Base-by-base conservation (phyloP, 2,797 vertebrate species). In the Galagoides demidoff region DNA sequence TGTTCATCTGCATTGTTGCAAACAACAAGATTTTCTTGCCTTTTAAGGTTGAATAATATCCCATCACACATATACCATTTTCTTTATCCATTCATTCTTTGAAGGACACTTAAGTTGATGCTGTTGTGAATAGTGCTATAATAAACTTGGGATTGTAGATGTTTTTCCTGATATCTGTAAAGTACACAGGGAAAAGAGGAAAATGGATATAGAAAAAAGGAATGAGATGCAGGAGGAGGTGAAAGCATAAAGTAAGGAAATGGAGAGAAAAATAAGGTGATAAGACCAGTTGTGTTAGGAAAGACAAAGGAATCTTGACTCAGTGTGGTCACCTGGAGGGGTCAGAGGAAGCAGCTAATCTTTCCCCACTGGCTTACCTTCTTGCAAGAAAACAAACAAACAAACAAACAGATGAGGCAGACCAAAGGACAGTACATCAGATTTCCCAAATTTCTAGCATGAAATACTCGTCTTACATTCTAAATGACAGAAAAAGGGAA, bases 361-460 rank as follows among this genome's bases (percentile, higher is more conserved):
- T 31, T 79, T 90, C 34, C 49, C 31, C 4, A 3, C 2, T 12
- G 68, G 59, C 3, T n/a, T 79, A 39, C 52, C 63, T 68, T 29
- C 31, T 11, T 70, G 16, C 43, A n/a, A 88, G 73, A 74, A 83
- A 76, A 2, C n/a, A n/a, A n/a, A n/a, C n/a, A 2, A 71, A 29
- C 0, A 78, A 89, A 52, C 1, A 29, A 37, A 31, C 29, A 23
- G 5, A 66, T 52, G 49, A 52, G 49, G 14, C 49, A 52, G 49
- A 52, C 49, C 31, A 55, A 37, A 83, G 57, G 76, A 55, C 8
- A 92, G 70, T 10, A 19, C 23, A 39, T 9, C 23, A 4, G n/a
- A 19, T 83, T 97, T 84, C 91, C 91, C 77, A 71, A 0, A 37
- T 86, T 95, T 87, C 59, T 27, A 93, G 37, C 29, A 49, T 59